Evolutionary conservation across 2,888 invertebrate species (phyloP).

Genomic region (Antitype chi): DNA sequence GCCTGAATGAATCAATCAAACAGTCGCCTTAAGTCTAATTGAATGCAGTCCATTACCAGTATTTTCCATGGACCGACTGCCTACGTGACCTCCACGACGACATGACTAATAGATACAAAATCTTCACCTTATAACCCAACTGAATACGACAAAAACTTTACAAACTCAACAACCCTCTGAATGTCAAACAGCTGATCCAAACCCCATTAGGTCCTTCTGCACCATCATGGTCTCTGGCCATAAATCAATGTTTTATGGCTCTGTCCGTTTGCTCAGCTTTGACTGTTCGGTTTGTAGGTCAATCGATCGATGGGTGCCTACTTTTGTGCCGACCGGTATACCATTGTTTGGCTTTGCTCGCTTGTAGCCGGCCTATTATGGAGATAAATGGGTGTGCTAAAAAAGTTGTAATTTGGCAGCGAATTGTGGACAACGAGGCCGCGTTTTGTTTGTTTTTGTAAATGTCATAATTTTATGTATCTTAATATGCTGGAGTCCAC

Average conservation of each 20-base stretch:
- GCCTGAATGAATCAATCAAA: neutral
- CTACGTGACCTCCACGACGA: neutral
- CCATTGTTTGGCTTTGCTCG: constrained; percentile 40
- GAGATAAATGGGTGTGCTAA: constrained; percentile 27
- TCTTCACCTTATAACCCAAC: neutral
- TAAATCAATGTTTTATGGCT: constrained; percentile 54
- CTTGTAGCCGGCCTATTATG: constrained; percentile 40
- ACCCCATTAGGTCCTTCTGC: constrained; percentile 27
- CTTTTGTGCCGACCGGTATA: constrained; percentile 36
- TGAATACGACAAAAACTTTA: neutral
- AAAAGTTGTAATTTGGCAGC: constrained; percentile 7
- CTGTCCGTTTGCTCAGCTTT: constrained; percentile 26
- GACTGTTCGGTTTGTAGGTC: constrained; percentile 61
- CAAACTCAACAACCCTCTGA: constrained; percentile 2
- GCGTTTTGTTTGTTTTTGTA: neutral
- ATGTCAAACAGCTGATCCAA: constrained; percentile 39
- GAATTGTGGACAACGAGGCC: neutral
- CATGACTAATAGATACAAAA: neutral
- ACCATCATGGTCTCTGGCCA: constrained; percentile 13
- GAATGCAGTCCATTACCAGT: too few relatives aligned
- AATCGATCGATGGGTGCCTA: constrained; percentile 53
- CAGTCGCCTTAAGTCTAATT: neutral
- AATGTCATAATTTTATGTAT: neutral
- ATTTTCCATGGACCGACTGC: neutral
- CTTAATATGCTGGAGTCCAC: neutral